Percentiles rank a stretch among this genome's conserved stretches.
Conservation (phyloP, 2,113 vertebrate genomes). For the Gavia stellata region DNA sequence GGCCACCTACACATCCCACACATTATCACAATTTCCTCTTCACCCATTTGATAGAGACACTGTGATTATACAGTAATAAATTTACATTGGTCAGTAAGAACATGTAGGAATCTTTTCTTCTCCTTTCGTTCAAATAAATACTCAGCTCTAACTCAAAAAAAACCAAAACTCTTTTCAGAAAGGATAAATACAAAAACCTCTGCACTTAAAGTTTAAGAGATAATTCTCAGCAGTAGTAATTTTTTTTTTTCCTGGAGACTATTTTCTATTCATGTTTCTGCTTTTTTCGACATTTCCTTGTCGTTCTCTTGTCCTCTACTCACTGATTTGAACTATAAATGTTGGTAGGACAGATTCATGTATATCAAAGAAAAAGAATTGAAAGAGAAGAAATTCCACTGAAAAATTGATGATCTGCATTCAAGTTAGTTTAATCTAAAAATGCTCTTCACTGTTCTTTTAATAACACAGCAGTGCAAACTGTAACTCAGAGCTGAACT, state of each 20-base stretch:
- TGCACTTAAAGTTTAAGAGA: background rate
- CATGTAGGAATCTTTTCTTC: rapidly evolving
- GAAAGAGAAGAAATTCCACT: background rate
- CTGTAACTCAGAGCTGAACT: background rate
- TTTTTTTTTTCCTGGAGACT: background rate
- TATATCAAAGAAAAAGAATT: background rate
- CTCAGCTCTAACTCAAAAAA: background rate
- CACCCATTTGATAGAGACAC: background rate
- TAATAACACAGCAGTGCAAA: background rate
- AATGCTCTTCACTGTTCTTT: background rate
- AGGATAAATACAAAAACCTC: background rate
- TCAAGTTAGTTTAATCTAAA: background rate
- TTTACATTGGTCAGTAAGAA: rapidly evolving
- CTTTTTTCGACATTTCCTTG: background rate
- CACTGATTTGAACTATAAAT: background rate
- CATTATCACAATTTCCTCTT: background rate
- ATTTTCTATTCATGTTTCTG: background rate
- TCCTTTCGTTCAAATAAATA: background rate
- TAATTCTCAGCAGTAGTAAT: background rate
- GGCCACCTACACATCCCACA: background rate
- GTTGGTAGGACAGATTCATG: background rate
- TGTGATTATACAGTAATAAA: background rate
- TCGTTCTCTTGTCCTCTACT: background rate
- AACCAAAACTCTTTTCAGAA: background rate
- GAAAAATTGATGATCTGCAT: background rate